Conservation (phyloP, 2,888 invertebrate genomes). For the Scelioninae gen. 2 region DNA sequence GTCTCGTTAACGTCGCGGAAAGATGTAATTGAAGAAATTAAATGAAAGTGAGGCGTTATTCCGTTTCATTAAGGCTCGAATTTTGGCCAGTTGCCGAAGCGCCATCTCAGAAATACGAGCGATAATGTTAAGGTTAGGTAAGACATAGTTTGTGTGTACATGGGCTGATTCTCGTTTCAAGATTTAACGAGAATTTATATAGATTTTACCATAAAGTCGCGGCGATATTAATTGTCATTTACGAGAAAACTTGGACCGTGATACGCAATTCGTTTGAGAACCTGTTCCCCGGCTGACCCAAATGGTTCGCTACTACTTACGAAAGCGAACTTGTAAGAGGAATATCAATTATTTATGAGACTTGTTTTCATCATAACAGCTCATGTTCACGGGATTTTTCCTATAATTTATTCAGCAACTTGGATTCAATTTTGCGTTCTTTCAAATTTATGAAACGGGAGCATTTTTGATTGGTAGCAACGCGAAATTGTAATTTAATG, state of each 20-base stretch:
- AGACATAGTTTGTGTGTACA: constrained; percentile 7
- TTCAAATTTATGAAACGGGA: too few species aligned
- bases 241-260: constrained; percentile 12
- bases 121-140: constrained; percentile 13
- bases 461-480: too few species aligned
- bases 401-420: constrained; percentile 16
- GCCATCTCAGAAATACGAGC: constrained; percentile 8
- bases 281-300: constrained; percentile 24
- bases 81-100: neutral
- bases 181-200: constrained; percentile 21
- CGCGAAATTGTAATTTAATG: too few species aligned
- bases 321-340: neutral
- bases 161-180: neutral
- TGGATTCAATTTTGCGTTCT: too few species aligned
- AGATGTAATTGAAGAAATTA: constrained; percentile 5
- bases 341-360: constrained; percentile 14
- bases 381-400: neutral
- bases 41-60: constrained; percentile 9
- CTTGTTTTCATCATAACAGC: constrained; percentile 20
- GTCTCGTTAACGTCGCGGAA: neutral
- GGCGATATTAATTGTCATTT: constrained; percentile 29
- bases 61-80: neutral
- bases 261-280: constrained; percentile 10
- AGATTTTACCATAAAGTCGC: constrained; percentile 9
- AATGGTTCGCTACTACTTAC: constrained; percentile 36